A percentile compares a stretch with the other conserved stretches of the same genome.
Conservation (phyloP, 2,888 invertebrate species). For the Coenonympha glycerion region DNA sequence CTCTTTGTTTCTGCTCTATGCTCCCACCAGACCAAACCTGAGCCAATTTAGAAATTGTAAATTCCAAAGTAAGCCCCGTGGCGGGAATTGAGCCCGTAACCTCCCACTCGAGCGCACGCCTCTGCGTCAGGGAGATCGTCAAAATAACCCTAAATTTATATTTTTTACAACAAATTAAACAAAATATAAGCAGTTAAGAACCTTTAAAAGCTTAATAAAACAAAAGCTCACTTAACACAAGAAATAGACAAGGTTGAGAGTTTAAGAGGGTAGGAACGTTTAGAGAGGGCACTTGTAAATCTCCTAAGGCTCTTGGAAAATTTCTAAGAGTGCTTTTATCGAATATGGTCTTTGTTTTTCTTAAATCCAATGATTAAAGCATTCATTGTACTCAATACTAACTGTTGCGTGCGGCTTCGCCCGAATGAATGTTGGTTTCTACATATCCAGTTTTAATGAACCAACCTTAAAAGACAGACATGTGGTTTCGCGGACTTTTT, state of each 20-base stretch:
- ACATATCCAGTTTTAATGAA: too few relatives aligned
- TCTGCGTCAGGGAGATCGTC: too few relatives aligned
- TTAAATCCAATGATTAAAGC: background rate
- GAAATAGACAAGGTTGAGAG: conserved; percentile 26
- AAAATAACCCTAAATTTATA: background rate
- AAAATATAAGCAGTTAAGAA: background rate
- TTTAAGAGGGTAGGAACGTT: conserved; percentile 28
- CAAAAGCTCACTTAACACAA: conserved; percentile 20
- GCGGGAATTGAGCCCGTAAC: too few relatives aligned
- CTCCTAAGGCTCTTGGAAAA: conserved; percentile 7
- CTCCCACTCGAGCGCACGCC: too few relatives aligned
- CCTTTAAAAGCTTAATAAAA: conserved; percentile 18
- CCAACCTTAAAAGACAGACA: too few relatives aligned
- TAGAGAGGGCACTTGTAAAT: conserved; percentile 19
- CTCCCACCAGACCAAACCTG: too few relatives aligned
- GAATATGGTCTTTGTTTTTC: conserved; percentile 9
- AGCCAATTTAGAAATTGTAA: too few relatives aligned
- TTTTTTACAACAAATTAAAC: background rate
- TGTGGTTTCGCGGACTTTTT: too few relatives aligned
- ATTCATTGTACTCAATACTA: background rate
- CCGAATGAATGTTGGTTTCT: too few relatives aligned
- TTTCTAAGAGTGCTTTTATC: conserved; percentile 2
- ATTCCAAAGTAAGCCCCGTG: too few relatives aligned
- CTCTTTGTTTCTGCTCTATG: too few relatives aligned
- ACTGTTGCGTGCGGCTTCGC: too few relatives aligned